Evolutionary conservation across 2,797 vertebrate genomes (phyloP), one percentile per base, ranked within the genome.

Genomic region (Morelia viridis): DNA sequence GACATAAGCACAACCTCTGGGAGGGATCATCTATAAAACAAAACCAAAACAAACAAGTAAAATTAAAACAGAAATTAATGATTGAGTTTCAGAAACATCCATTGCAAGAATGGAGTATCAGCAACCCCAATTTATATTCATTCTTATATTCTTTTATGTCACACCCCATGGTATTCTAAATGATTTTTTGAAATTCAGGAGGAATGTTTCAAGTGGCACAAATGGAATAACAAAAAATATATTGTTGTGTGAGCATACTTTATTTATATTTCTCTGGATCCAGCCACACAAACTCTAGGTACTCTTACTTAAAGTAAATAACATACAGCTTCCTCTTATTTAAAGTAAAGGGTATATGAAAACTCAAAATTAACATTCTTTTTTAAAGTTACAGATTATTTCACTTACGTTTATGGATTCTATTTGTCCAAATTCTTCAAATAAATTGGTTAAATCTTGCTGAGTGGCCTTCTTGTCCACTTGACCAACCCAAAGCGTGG

Each of bases 401-500:
- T 91, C 92, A 97, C 99, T 98, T 96, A 99, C 99, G 96, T 99
- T 99, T 94, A 99, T 99, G 26, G 99, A 99, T 96, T 99, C 99
- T 92, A 99, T 99, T 95, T 99, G 99, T 61, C 99, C 99, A 97
- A 99, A 99, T 97, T 99, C 99, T 97, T 99, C 99, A 96, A 99
- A 99, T 91, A 99, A 97, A 95, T 99, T 99, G 22, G 99, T 99
- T 95, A 99, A 98, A 96, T 99, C 99, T 96, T 99, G 99, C 94
- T 99, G 99, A 3, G 98, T 99, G 68, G 99, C 99, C 95, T 99
- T 99, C 98, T 99, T 99, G 97, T 99, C 99, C 95, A 99, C 99
- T 94, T 99, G 99, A n/a, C 99, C 99, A 89, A 99, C 99, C 99
- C 99, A 99, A 91, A 99, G 98, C 88, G 99, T 99, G 50, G 99